A percentile compares a stretch with the other conserved stretches of the same genome.
These are phyloP conservation scores for Tetranychus cinnabarinus DNA, from an alignment of 1,140 invertebrate species.

Conservation along the genomic window DNA sequence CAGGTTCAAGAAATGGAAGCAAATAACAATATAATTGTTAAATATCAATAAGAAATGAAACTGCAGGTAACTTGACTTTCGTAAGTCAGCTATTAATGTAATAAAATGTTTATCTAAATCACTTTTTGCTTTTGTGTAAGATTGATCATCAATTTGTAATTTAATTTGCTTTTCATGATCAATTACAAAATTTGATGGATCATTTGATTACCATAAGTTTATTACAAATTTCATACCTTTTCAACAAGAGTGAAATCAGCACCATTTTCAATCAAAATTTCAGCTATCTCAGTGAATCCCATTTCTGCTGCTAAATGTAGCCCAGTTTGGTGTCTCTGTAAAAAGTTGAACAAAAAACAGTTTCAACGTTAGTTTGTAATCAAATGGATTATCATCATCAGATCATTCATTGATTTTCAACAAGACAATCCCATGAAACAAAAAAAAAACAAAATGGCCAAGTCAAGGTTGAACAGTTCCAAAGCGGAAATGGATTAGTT, in stretches of 20 bases:
- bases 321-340: slow-evolving; percentile 30
- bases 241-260: slow-evolving; percentile 37
- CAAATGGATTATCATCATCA: too few relatives aligned
- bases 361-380: too few relatives aligned
- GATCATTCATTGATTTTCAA: too few relatives aligned
- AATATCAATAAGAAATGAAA: too few relatives aligned
- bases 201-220: not conserved
- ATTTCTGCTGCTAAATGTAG: slow-evolving; percentile 46
- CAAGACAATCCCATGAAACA: too few relatives aligned
- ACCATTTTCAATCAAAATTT: slow-evolving; percentile 34
- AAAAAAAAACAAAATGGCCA: too few relatives aligned
- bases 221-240: slow-evolving; percentile 24
- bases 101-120: too few relatives aligned
- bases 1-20: not conserved
- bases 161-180: not conserved
- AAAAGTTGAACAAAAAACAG: too few relatives aligned
- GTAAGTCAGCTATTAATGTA: not conserved
- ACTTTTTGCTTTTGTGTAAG: too few relatives aligned
- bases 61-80: not conserved
- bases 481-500: too few relatives aligned
- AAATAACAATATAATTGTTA: too few relatives aligned
- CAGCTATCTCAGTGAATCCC: slow-evolving; percentile 39
- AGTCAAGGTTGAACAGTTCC: too few relatives aligned
- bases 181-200: not conserved
- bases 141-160: not conserved